Base-by-base conservation (phyloP, 2,113 vertebrate genomes). In the Probosciger aterrimus region DNA sequence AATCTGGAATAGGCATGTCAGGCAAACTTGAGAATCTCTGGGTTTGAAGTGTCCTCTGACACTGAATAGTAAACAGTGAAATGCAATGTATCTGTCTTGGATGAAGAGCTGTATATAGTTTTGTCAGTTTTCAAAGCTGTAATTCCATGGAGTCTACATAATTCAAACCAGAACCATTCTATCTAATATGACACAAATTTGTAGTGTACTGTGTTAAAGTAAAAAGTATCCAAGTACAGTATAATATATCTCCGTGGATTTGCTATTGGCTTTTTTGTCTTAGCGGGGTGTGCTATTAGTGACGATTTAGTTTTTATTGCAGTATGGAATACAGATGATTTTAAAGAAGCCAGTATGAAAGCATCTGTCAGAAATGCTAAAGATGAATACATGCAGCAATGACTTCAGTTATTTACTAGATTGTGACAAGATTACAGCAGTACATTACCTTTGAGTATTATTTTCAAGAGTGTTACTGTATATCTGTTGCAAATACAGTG, bases 331-430 rank as follows among this genome's bases (percentile, higher is more conserved):
- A 90, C 31, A 77, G 53, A 63, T 92, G 37, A 55, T 85, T 84
- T 93, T 77, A 62, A 87, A 86, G 71, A 71, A 93, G 33, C 30
- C 19, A 19, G 11, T 92, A 24, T 65, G 68, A 91, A 89, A 82
- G 50, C 35, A 37, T 50, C 77, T 92, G 77, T 95, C 92, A 89
- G 33, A 96, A 94, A 35, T 78, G 31, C 57, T 92, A 5, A 89
- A 71, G 62, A 55, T 65, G 30, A 81, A 73, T 82, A 49, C 64
- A 33, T 31, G 19, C 82, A 89, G 65, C 59, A 63, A 19, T 90
- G 88, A 92, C 87, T 96, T 82, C 50, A 65, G 80, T 91, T 97
- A 90, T 86, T 96, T 92, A 49, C 79, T 64, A 19, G 64, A 87
- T 95, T 91, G 31, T 91, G 92, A 83, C n/a, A 82, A 93, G 79